These are phyloP conservation scores for Rhingia rostrata DNA, from an alignment of 2,888 invertebrate species.

Conservation along the genomic window DNA sequence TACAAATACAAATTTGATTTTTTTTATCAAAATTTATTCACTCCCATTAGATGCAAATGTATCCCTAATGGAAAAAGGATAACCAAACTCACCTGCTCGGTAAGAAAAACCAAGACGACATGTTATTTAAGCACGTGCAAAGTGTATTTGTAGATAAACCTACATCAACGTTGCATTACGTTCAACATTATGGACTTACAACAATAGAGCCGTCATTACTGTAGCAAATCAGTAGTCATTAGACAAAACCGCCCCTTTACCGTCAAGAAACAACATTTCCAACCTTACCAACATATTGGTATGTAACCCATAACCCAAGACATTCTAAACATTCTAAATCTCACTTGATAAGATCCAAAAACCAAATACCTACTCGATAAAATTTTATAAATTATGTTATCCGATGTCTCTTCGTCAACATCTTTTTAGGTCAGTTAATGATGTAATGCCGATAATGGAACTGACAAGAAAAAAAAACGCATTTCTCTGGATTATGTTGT, in stretches of 20 bases:
- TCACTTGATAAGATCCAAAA: constrained; percentile 21
- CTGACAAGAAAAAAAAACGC: constrained; percentile 8
- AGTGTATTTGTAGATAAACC: background rate
- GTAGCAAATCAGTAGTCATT: constrained; percentile 8
- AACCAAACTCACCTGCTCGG: too few relatives aligned
- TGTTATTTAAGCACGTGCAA: too few relatives aligned
- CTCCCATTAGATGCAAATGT: too few relatives aligned
- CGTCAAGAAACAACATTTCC: background rate
- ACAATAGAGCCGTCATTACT: background rate
- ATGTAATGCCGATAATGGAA: constrained; percentile 50
- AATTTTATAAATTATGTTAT: background rate
- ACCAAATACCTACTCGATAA: background rate
- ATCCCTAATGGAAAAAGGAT: too few relatives aligned
- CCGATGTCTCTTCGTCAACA: constrained; percentile 32
- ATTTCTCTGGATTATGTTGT: constrained; percentile 31
- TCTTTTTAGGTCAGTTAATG: constrained; percentile 51
- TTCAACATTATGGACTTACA: background rate
- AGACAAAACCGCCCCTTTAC: background rate
- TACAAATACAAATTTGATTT: too few relatives aligned
- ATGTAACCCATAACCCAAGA: background rate
- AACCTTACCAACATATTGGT: background rate
- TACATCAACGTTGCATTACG: background rate
- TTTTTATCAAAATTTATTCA: too few relatives aligned
- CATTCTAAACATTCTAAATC: constrained; percentile 5
- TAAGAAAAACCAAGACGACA: too few relatives aligned